Base-by-base conservation (phyloP, 1,140 invertebrate genomes). In the Drusus annulatus region DNA sequence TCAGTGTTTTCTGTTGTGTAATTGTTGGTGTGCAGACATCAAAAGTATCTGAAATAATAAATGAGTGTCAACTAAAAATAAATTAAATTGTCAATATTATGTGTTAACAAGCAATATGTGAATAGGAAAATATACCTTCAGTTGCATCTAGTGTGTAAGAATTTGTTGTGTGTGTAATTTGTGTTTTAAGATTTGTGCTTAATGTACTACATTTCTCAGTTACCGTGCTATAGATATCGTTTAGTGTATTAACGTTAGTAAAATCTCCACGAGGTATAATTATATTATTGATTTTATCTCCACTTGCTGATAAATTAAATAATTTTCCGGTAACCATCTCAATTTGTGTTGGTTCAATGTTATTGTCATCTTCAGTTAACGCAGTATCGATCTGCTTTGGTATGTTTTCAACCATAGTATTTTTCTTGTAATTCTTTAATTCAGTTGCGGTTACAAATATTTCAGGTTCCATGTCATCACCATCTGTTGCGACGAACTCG, bases 401-500 rank as follows among this genome's bases (percentile, higher is more conserved):
- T 45, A 45, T 45, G 10, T 10, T 13, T 45, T 10, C 13, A 45
- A 45, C 8, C 1, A 7, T 13, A 45, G 36, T 13, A 10, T 1
- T 45, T 45, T 45, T 45, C 8, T 13, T 10, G 7, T 13, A 45
- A 45, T 45, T 45, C 36, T 45, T 45, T 45, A 13, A 13, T 45
- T 36, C 31, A 7, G 36, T 13, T 45, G 36, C 13, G 36, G 8
- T 10, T 45, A 45, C 10, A 13, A 45, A 45, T 45, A 45, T 45
- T 45, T 45, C 10, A 13, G 36, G 10, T 45, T 45, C n/a, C 54
- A 19, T 56, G 19, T 56, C 52, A 19, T 19, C 86, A 68, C 84
- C 87, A 83, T 88, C 2, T 5, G 85, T 86, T 17, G 86, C 86
- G 7, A 88, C 86, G 0, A 89, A 89, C 56, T 89, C 86, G 28